These are phyloP conservation scores for Cygnus olor DNA, from an alignment of 2,797 vertebrate genomes.

Conservation along the genomic window DNA sequence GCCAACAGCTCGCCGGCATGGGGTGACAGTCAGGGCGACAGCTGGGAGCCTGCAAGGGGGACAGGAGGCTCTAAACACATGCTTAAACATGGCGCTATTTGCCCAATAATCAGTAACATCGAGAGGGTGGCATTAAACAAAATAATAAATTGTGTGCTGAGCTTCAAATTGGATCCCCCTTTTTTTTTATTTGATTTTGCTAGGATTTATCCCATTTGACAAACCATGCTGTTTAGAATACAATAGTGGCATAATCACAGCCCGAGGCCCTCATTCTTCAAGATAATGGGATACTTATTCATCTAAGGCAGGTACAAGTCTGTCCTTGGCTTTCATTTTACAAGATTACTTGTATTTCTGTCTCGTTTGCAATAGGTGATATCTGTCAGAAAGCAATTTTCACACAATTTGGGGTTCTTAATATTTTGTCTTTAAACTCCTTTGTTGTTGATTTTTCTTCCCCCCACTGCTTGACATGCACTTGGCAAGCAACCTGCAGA, in stretches of 20 bases:
- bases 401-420: constrained; percentile 59
- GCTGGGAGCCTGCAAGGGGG: neutral
- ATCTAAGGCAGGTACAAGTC: constrained; percentile 87
- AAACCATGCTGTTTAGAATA: constrained; percentile 93
- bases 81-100: constrained; percentile 55
- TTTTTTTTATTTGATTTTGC: constrained; percentile 65
- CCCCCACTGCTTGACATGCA: fast-evolving
- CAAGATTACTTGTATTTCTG: constrained; percentile 82
- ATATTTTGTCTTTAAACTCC: constrained; percentile 47
- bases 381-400: constrained; percentile 76
- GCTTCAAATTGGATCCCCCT: constrained; percentile 62
- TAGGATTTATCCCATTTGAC: constrained; percentile 86
- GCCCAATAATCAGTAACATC: constrained; percentile 63
- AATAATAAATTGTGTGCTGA: constrained; percentile 76
- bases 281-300: constrained; percentile 83
- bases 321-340: constrained; percentile 84
- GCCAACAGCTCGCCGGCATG: neutral
- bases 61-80: constrained; percentile 66
- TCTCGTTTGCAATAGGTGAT: constrained; percentile 70
- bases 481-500: constrained; percentile 17
- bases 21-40: neutral
- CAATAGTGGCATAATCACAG: constrained; percentile 93
- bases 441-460: constrained; percentile 24
- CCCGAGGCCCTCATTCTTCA: constrained; percentile 91
- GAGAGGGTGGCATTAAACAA: constrained; percentile 65